Conservation (phyloP, 1,140 invertebrate species). For the Caenorhabditis tropicalis region DNA sequence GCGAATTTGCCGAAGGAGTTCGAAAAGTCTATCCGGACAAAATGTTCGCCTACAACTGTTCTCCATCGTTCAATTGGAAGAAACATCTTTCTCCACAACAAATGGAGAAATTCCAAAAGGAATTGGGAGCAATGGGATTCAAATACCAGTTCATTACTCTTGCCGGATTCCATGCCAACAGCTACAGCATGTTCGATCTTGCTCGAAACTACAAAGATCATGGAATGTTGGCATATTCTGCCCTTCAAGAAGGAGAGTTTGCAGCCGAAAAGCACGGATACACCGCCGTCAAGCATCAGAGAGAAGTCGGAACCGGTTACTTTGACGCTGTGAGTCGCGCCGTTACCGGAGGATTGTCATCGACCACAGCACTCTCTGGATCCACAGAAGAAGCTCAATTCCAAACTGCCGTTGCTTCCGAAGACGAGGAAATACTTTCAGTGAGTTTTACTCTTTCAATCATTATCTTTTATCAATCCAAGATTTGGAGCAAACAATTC, state of each 20-base stretch:
- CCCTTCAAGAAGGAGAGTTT: conserved; percentile 72
- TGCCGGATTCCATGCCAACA: conserved; percentile 73
- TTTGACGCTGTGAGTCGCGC: conserved; percentile 71
- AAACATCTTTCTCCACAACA: conserved; percentile 69
- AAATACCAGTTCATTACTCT: conserved; percentile 74
- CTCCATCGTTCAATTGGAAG: conserved; percentile 73
- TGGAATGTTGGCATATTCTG: conserved; percentile 73
- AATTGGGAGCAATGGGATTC: conserved; percentile 73
- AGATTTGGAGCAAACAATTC: no score
- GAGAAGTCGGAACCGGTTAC: conserved; percentile 73
- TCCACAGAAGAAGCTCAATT: conserved; percentile 73
- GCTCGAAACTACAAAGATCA: conserved; percentile 69
- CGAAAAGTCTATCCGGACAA: conserved; percentile 72
- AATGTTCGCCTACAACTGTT: conserved; percentile 73
- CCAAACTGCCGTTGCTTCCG: conserved; percentile 67
- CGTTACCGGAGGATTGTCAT: conserved; percentile 70
- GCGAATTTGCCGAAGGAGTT: conserved; percentile 73
- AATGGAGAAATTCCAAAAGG: conserved; percentile 73
- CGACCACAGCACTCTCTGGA: conserved; percentile 71
- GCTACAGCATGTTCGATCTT: conserved; percentile 72
- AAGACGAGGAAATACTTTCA: conserved; percentile 71
- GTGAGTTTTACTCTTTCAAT: no score
- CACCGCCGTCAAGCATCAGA: conserved; percentile 73
- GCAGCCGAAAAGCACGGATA: conserved; percentile 70
- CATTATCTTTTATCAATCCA: no score